Base-by-base conservation (phyloP, 2,113 vertebrate genomes). In the Cardinalis cardinalis region DNA sequence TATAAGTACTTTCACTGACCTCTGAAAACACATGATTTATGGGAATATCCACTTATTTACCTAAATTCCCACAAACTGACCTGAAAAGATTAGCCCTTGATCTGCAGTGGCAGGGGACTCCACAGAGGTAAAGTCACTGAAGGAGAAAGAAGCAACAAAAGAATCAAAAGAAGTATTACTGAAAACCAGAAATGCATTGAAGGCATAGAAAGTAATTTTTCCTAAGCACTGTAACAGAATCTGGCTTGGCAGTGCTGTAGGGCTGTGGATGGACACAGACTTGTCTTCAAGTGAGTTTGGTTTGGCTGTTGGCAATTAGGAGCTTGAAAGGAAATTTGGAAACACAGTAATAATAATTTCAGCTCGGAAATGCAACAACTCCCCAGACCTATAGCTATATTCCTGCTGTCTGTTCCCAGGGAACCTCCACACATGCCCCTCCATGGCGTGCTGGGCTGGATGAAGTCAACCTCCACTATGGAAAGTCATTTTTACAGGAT, bases 291-390 rank as follows among this genome's bases (percentile, higher is more conserved):
- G 48, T 63, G 60, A 66, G 71, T 93, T 92, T 95, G 59, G 66
- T 93, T 87, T 95, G 88, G 94, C 84, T 87, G 63, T 94, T 82
- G 77, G 69, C 43, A 92, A 92, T 94, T 81, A 94, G 69, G 70
- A 81, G 56, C 69, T 77, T 68, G 79, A 96, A 94, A 93, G 74
- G 63, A 81, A 86, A 87, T 76, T 40, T 63, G 59, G 80, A 94
- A 92, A 94, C 25, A 29, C 4, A 76, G 81, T 29, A 87, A 77
- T 72, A 95, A 84, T 66, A 84, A 84, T 59, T 93, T 87, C 59
- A 79, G 55, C 65, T 88, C 5, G 0, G 83, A 94, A 93, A 84
- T 58, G 51, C 74, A 87, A 19, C 44, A 61, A 18, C 58, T 82
- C n/a, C 80, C 46, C 34, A 84, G 80, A 89, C 70, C 86, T 55